Conservation (phyloP, 2,113 vertebrate species). For the Podiceps cristatus region DNA sequence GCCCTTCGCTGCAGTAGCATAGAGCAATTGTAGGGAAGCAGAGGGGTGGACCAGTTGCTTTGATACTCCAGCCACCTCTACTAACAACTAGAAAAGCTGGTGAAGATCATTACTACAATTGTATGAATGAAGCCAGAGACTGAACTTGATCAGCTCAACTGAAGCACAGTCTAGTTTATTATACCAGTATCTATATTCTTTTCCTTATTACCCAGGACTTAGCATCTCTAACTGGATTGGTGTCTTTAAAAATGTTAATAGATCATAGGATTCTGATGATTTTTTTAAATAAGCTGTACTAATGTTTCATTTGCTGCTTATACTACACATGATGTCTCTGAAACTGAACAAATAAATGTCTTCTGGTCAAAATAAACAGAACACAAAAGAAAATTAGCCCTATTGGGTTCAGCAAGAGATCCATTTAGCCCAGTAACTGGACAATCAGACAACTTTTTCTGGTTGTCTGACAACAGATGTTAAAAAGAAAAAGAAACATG, state of each 20-base stretch:
- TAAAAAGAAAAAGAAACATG: neutral
- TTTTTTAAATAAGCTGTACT: too few relatives aligned
- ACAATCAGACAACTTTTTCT: neutral
- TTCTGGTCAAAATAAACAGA: neutral
- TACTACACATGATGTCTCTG: neutral
- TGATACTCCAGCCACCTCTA: neutral
- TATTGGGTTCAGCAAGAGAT: neutral
- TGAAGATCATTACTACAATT: neutral
- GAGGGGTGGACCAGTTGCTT: neutral
- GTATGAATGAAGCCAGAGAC: neutral
- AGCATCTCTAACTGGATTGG: neutral
- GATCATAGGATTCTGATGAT: neutral
- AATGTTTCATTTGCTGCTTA: too few relatives aligned
- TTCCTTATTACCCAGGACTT: neutral
- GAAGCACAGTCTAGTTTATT: neutral
- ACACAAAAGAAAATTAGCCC: neutral
- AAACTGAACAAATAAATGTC: neutral
- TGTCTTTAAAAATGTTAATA: conserved; percentile 8
- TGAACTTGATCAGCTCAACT: neutral
- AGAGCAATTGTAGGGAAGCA: neutral
- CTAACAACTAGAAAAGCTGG: neutral
- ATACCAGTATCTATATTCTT: neutral
- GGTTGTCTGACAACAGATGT: neutral
- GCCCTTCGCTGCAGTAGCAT: neutral
- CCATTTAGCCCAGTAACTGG: neutral